Percentiles rank a stretch among this genome's conserved stretches.
Evolutionary conservation across 1,140 invertebrate genomes (phyloP).

Genomic region (Calosoma granatense): DNA sequence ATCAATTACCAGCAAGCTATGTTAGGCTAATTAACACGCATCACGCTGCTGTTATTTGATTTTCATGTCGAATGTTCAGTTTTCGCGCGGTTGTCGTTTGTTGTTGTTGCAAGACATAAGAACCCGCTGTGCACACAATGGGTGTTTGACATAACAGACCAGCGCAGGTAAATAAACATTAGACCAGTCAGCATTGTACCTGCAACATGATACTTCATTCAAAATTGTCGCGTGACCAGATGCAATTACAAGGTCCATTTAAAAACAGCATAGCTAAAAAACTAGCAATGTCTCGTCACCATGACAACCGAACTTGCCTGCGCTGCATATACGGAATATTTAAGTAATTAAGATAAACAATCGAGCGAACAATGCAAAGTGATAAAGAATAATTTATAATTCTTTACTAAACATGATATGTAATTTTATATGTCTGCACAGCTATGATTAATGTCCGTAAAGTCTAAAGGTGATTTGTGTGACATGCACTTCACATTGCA

Average conservation of each 20-base stretch:
- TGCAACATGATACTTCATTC: neutral
- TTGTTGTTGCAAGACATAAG: no score
- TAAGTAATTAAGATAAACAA: conserved; percentile 5
- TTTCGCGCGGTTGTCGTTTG: no score
- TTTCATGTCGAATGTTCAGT: no score
- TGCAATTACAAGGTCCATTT: neutral
- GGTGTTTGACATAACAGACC: no score
- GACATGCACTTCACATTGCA: no score
- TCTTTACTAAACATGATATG: neutral
- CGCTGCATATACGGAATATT: neutral
- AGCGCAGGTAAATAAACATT: no score
- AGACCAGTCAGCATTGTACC: no score
- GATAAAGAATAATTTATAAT: conserved; percentile 7
- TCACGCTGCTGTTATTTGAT: no score
- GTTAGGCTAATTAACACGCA: no score
- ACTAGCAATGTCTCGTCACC: neutral
- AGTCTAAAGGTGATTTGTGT: no score
- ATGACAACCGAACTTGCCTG: neutral
- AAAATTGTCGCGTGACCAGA: neutral
- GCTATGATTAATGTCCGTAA: neutral
- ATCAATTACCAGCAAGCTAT: no score
- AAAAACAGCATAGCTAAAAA: neutral
- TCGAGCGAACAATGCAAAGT: neutral
- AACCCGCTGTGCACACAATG: no score
- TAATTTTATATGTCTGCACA: neutral